phyloP scores from a whole-genome alignment of 2,888 invertebrate genomes.

The Tetrapedia diversipes region DNA sequence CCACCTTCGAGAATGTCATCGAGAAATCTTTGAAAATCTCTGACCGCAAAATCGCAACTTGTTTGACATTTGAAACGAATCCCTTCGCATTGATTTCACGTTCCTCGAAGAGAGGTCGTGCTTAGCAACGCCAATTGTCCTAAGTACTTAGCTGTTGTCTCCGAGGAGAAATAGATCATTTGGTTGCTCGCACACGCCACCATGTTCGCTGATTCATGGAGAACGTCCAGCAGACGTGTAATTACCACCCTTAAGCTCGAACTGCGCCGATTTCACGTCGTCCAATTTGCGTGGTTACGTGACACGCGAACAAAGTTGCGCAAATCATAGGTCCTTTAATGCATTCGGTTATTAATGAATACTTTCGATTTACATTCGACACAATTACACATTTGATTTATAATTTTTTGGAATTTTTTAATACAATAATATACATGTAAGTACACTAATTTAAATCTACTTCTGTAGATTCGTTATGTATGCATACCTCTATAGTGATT shows the following conservation, averaged over 20 bases:
- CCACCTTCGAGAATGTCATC: no score
- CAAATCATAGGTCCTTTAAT: background rate
- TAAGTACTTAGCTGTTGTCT: slow-evolving; percentile 46
- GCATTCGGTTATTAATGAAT: no score
- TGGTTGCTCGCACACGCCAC: background rate
- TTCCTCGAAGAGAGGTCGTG: slow-evolving; percentile 15
- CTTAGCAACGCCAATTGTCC: slow-evolving; percentile 26
- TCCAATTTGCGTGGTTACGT: slow-evolving; percentile 29
- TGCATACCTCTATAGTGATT: background rate
- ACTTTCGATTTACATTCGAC: no score
- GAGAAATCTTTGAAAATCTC: no score
- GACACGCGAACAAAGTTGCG: slow-evolving; percentile 14
- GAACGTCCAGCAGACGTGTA: slow-evolving; percentile 42
- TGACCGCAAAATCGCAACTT: no score
- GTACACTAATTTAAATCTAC: no score
- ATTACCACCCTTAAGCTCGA: slow-evolving; percentile 46
- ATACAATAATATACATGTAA: no score
- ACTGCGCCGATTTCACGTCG: slow-evolving; percentile 8
- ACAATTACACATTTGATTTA: background rate
- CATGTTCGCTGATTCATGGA: slow-evolving; percentile 24
- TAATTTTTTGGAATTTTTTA: no score
- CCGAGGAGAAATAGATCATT: slow-evolving; percentile 37
- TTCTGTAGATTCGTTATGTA: no score
- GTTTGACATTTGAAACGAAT: background rate
- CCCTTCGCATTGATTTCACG: slow-evolving; percentile 16